Conservation (phyloP, 2,797 vertebrate genomes). For the Acrossocheilus wenchowensis region DNA sequence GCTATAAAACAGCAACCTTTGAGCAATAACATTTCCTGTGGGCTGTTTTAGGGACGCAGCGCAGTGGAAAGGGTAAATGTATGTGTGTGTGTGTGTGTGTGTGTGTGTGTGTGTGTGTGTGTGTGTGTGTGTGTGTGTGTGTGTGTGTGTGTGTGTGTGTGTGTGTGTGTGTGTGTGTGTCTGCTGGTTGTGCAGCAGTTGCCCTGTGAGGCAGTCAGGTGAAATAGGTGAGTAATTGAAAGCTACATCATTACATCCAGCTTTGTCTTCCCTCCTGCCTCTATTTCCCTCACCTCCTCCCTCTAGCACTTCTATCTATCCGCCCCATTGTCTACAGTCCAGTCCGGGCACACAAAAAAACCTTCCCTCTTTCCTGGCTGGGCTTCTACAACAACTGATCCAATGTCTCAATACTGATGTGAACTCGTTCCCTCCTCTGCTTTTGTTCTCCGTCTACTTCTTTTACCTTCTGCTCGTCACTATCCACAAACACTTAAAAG, state of each 20-base stretch:
- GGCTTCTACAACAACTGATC: conserved; percentile 52
- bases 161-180: conserved; percentile 28
- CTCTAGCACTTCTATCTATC: conserved; percentile 57
- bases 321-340: conserved; percentile 61
- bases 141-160: conserved; percentile 19
- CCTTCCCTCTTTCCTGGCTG: conserved; percentile 41
- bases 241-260: conserved; percentile 67
- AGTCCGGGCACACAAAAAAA: conserved; percentile 48
- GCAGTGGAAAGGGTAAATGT: conserved; percentile 2
- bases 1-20: conserved; percentile 31
- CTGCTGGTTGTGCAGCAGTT: conserved; percentile 44
- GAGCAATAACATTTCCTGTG: conserved; percentile 23
- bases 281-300: conserved; percentile 56
- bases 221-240: conserved; percentile 69
- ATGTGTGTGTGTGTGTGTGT: conserved; percentile 18
- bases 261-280: conserved; percentile 67
- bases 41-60: neutral
- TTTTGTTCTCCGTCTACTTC: conserved; percentile 36
- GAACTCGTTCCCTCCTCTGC: conserved; percentile 43
- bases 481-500: conserved; percentile 49
- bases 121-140: conserved; percentile 36
- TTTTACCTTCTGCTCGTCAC: conserved; percentile 29
- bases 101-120: conserved; percentile 21
- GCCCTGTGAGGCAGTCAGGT: conserved; percentile 59
- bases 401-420: conserved; percentile 64